These are phyloP conservation scores for Ranitomeya variabilis DNA, from an alignment of 2,113 vertebrate genomes.

Conservation along the genomic window DNA sequence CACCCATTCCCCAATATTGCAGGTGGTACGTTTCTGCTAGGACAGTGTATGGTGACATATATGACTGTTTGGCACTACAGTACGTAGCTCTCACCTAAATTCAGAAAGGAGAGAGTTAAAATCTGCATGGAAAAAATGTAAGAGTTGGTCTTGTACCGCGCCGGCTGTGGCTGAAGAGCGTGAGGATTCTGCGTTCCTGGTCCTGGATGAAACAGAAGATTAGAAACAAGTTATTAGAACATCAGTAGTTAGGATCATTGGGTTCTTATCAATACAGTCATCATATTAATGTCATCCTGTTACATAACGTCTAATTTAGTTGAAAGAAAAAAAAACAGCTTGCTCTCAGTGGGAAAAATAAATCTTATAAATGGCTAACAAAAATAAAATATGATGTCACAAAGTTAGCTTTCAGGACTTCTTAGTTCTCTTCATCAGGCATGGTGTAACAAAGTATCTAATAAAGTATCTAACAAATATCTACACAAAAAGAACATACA, in stretches of 20 bases:
- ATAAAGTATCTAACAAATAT: too few relatives aligned
- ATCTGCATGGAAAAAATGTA: not conserved
- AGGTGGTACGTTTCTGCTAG: too few relatives aligned
- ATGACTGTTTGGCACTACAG: not conserved
- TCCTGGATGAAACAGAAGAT: slow-evolving; percentile 4
- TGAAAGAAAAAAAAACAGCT: too few relatives aligned
- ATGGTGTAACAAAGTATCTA: too few relatives aligned
- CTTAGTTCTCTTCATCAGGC: too few relatives aligned
- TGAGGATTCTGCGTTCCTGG: not conserved
- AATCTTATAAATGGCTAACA: too few relatives aligned
- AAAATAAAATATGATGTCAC: too few relatives aligned
- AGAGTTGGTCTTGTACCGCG: not conserved
- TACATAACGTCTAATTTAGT: too few relatives aligned
- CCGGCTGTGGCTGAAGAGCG: not conserved
- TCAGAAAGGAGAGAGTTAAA: slow-evolving; percentile 12
- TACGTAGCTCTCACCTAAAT: slow-evolving; percentile 3
- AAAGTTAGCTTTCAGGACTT: too few relatives aligned
- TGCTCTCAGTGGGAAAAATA: too few relatives aligned
- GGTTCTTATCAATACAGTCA: not conserved
- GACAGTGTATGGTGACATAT: not conserved
- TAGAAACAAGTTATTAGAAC: not conserved
- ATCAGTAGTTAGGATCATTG: not conserved
- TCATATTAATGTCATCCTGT: not conserved
- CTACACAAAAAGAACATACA: too few relatives aligned
- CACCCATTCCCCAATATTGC: too few relatives aligned